These are phyloP conservation scores for Lithodes maja DNA, from an alignment of 2,888 invertebrate genomes.

Conservation along the genomic window DNA sequence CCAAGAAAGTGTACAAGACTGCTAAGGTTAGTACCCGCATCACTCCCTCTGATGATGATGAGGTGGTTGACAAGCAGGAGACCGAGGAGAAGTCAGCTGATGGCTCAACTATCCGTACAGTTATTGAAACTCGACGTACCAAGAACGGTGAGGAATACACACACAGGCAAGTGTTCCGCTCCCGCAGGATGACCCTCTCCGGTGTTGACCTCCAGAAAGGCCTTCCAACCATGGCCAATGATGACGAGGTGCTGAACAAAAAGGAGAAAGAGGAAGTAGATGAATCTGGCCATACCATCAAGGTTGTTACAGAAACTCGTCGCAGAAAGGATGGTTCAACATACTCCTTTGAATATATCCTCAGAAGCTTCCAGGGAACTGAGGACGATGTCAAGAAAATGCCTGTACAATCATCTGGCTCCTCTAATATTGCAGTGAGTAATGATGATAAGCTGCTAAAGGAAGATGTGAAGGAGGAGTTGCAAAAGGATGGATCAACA, in stretches of 20 bases:
- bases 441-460: conserved; percentile 67
- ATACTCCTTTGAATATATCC: conserved; percentile 69
- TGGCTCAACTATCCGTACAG: conserved; percentile 56
- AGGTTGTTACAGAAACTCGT: conserved; percentile 67
- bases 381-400: conserved; percentile 59
- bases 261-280: conserved; percentile 66
- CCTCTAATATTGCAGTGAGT: conserved; percentile 66
- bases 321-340: conserved; percentile 67
- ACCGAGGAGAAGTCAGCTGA: conserved; percentile 65
- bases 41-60: conserved; percentile 68
- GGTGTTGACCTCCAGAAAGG: conserved; percentile 67
- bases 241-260: conserved; percentile 65
- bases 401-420: conserved; percentile 38
- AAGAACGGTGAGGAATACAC: conserved; percentile 68
- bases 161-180: conserved; percentile 67
- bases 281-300: conserved; percentile 57
- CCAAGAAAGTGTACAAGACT: conserved; percentile 70
- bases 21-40: conserved; percentile 63
- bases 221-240: conserved; percentile 67
- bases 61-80: conserved; percentile 66
- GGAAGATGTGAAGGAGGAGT: conserved; percentile 69
- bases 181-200: conserved; percentile 68
- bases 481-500: conserved; percentile 63
- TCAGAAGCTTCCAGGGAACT: conserved; percentile 67
- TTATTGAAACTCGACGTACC: conserved; percentile 65